These are phyloP conservation scores for Triplophysa tibetana DNA, from an alignment of 2,113 vertebrate genomes.

Conservation along the genomic window DNA sequence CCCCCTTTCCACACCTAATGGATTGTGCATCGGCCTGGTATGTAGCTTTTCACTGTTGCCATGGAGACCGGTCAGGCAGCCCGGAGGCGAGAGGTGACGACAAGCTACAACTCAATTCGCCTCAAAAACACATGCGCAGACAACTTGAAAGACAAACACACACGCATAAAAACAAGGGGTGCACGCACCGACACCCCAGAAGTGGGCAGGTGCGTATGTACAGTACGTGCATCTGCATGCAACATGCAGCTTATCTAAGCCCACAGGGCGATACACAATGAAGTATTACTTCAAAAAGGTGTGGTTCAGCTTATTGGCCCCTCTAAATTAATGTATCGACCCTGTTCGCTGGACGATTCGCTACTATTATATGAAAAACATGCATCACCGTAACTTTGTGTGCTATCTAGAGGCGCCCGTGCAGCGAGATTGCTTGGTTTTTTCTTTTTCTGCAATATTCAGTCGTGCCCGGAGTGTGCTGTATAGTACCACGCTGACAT, in stretches of 20 bases:
- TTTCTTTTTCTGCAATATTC: conserved; percentile 49
- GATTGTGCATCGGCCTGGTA: conserved; percentile 55
- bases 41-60: conserved; percentile 59
- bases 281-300: conserved; percentile 44
- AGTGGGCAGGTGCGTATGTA: not conserved
- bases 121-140: conserved; percentile 40
- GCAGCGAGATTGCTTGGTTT: conserved; percentile 56
- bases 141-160: conserved; percentile 26
- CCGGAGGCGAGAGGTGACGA: conserved; percentile 58
- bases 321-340: conserved; percentile 65
- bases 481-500: conserved; percentile 60
- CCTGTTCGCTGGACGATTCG: conserved; percentile 55
- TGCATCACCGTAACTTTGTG: conserved; percentile 60
- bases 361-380: conserved; percentile 62
- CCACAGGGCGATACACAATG: conserved; percentile 24
- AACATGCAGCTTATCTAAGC: conserved; percentile 28
- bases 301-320: conserved; percentile 47
- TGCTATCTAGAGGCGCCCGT: conserved; percentile 52
- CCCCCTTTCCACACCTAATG: conserved; percentile 58
- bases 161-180: not conserved
- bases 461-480: conserved; percentile 23
- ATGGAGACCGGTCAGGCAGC: conserved; percentile 64
- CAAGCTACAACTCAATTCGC: conserved; percentile 58
- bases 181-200: not conserved
- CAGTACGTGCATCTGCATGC: not conserved